Evolutionary conservation across 2,113 vertebrate species (phyloP).

Genomic region (Apus apus): DNA sequence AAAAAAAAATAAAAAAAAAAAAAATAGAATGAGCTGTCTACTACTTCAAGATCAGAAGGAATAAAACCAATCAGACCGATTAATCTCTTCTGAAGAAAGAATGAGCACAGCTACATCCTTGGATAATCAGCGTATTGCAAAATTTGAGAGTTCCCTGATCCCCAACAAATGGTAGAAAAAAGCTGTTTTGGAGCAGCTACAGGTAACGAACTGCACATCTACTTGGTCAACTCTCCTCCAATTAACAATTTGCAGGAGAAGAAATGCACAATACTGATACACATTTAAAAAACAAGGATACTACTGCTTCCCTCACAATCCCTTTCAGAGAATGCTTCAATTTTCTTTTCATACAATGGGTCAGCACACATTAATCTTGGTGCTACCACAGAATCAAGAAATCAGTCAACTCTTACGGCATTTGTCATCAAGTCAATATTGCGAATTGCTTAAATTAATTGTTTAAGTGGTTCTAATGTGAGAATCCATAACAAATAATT

Average conservation of each 20-base stretch:
- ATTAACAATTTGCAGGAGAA: not conserved
- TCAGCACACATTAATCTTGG: not conserved
- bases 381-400: not conserved
- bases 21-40: not conserved
- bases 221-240: not conserved
- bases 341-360: not conserved
- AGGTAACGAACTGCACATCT: not conserved
- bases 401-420: not conserved
- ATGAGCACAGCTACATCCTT: not conserved
- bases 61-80: not conserved
- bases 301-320: not conserved
- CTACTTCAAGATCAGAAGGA: not conserved
- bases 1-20: not conserved
- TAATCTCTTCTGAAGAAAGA: not conserved
- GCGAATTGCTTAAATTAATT: not conserved
- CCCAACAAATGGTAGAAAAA: not conserved
- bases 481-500: not conserved
- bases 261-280: not conserved
- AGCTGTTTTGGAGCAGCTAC: not conserved
- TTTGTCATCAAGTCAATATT: conserved; percentile 13
- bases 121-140: not conserved
- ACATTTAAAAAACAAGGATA: not conserved
- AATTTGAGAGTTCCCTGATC: not conserved
- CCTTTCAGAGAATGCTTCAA: not conserved
- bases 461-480: not conserved